Evolutionary conservation across 2,888 invertebrate genomes (phyloP).

Genomic region (Ectemnius continuus): DNA sequence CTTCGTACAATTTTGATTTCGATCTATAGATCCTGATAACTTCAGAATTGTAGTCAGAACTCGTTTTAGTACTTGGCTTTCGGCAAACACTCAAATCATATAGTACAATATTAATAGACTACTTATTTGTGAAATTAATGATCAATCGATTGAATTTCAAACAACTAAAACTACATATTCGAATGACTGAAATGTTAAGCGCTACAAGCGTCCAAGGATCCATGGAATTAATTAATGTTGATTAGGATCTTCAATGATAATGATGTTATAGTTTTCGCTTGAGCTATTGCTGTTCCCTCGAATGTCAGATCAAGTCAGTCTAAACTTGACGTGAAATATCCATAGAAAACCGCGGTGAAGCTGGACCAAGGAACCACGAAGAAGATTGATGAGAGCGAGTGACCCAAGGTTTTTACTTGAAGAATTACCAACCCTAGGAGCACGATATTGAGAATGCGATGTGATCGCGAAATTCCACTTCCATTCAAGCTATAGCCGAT

Average conservation of each 20-base stretch:
- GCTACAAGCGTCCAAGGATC: no score
- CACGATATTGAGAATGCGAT: no score
- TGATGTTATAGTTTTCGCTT: conserved; percentile 23
- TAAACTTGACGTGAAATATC: conserved; percentile 18
- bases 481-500: no score
- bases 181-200: neutral
- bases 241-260: neutral
- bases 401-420: conserved; percentile 2
- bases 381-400: conserved; percentile 19
- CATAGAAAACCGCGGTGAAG: conserved; percentile 18
- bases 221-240: neutral
- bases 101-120: neutral
- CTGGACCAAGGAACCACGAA: conserved; percentile 1
- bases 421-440: neutral
- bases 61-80: neutral
- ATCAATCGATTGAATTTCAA: neutral
- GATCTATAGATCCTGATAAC: no score
- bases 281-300: conserved; percentile 43
- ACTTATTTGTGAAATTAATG: no score
- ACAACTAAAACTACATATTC: neutral
- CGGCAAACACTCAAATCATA: neutral
- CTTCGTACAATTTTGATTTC: no score
- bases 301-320: conserved; percentile 38
- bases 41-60: neutral
- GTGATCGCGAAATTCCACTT: no score